phyloP scores from a whole-genome alignment of 2,113 vertebrate species.

The Herpailurus yagouaroundi region DNA sequence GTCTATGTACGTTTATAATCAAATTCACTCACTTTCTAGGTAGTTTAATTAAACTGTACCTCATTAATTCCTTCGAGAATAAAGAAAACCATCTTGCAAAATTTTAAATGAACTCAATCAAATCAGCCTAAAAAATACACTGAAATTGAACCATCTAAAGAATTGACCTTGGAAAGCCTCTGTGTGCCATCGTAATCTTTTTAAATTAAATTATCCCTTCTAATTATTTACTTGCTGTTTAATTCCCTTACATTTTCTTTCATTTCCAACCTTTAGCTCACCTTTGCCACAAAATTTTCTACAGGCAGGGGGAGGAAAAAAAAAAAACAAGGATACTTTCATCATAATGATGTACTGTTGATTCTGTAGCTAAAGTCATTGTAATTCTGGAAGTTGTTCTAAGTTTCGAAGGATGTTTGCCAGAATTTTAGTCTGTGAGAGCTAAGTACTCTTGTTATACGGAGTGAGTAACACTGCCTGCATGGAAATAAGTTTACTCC shows the following conservation, averaged over 20 bases:
- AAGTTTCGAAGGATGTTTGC: slow-evolving; percentile 62
- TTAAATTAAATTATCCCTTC: slow-evolving; percentile 59
- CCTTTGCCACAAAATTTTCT: slow-evolving; percentile 46
- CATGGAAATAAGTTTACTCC: slow-evolving; percentile 48
- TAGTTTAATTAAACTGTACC: slow-evolving; percentile 66
- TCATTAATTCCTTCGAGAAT: slow-evolving; percentile 62
- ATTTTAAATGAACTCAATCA: slow-evolving; percentile 66
- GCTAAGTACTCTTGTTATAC: slow-evolving; percentile 62
- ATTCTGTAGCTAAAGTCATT: slow-evolving; percentile 59
- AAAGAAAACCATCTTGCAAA: slow-evolving; percentile 61
- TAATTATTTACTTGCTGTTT: slow-evolving; percentile 65
- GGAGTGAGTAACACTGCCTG: neutral
- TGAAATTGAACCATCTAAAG: slow-evolving; percentile 65
- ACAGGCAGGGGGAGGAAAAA: neutral
- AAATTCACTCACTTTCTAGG: slow-evolving; percentile 58
- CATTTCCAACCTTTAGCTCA: slow-evolving; percentile 52
- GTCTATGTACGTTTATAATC: slow-evolving; percentile 56
- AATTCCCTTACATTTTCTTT: slow-evolving; percentile 70
- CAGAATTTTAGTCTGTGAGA: slow-evolving; percentile 55
- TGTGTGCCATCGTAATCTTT: slow-evolving; percentile 31
- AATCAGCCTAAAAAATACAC: slow-evolving; percentile 38
- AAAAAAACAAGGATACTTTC: neutral
- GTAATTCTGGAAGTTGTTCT: slow-evolving; percentile 64
- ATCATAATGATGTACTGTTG: slow-evolving; percentile 61
- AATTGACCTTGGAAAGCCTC: slow-evolving; percentile 19